phyloP scores from a whole-genome alignment of 1,140 invertebrate genomes.

The Drosophila watanabei region DNA sequence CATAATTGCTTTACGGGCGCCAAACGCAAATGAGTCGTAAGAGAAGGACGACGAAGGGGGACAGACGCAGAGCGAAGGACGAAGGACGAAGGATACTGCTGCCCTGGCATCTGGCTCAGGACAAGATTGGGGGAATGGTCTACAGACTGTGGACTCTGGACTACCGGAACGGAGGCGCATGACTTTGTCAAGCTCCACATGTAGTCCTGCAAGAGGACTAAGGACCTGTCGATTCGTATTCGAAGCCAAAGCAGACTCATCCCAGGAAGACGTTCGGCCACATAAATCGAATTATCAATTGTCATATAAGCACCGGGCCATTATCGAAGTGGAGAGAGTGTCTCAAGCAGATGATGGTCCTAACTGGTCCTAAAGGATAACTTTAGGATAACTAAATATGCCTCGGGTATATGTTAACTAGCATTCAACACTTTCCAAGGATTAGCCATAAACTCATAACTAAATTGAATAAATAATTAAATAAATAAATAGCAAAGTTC shows the following conservation, averaged over 20 bases:
- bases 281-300: slow-evolving; percentile 48
- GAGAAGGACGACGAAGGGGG: slow-evolving; percentile 33
- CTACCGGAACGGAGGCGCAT: background rate
- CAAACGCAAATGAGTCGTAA: slow-evolving; percentile 79
- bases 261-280: background rate
- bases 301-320: slow-evolving; percentile 21
- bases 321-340: slow-evolving; percentile 6
- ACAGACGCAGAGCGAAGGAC: background rate
- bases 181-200: slow-evolving; percentile 40
- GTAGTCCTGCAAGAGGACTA: background rate
- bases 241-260: slow-evolving; percentile 12
- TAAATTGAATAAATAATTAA: background rate
- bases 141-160: background rate
- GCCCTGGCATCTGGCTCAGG: slow-evolving; percentile 35
- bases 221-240: slow-evolving; percentile 40
- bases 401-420: background rate
- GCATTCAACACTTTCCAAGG: background rate
- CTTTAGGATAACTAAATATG: background rate
- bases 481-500: background rate
- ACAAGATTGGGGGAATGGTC: slow-evolving; percentile 18
- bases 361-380: too few species aligned
- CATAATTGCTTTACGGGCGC: slow-evolving; percentile 80
- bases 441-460: background rate
- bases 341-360: slow-evolving; percentile 20
- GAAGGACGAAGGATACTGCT: background rate